Evolutionary conservation across 1,140 invertebrate species (phyloP).

Genomic region (Pseudobourletiella spinata): DNA sequence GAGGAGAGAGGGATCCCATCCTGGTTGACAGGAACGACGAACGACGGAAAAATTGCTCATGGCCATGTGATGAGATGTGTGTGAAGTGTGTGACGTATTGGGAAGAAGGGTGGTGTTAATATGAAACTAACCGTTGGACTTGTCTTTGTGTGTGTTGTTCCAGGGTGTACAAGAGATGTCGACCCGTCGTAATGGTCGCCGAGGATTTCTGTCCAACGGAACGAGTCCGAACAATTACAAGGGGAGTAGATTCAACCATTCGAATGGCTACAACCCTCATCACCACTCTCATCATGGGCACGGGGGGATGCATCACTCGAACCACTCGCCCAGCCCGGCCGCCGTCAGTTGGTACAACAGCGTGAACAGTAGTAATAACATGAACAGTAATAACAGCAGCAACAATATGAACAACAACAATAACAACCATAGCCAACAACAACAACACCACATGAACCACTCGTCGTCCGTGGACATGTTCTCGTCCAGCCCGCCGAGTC

Average conservation of each 20-base stretch:
- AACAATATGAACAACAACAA: not conserved
- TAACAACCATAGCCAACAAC: not conserved
- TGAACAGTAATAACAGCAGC: not conserved
- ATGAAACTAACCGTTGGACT: too few species aligned
- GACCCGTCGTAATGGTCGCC: slow-evolving; percentile 24
- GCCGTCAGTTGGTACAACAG: slow-evolving; percentile 21
- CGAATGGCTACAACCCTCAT: slow-evolving; percentile 11
- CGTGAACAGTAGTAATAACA: not conserved
- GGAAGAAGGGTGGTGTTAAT: too few species aligned
- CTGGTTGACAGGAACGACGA: too few species aligned
- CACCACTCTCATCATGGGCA: slow-evolving; percentile 11
- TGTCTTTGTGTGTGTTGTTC: slow-evolving; percentile 2
- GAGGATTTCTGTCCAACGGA: slow-evolving; percentile 15
- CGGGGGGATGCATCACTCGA: not conserved
- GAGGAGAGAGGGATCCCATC: too few species aligned
- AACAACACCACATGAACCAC: not conserved
- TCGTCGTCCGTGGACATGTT: slow-evolving; percentile 19
- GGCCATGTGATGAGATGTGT: too few species aligned
- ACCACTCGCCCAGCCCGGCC: slow-evolving; percentile 19
- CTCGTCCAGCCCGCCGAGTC: slow-evolving; percentile 11
- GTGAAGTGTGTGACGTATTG: too few species aligned
- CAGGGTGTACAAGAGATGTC: slow-evolving; percentile 20
- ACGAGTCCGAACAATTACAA: slow-evolving; percentile 21
- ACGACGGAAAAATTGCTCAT: too few species aligned
- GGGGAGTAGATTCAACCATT: slow-evolving; percentile 11